Evolutionary conservation across 2,888 invertebrate genomes (phyloP), one percentile per base, ranked within the genome.

Genomic region (Drosophila anomelani): DNA sequence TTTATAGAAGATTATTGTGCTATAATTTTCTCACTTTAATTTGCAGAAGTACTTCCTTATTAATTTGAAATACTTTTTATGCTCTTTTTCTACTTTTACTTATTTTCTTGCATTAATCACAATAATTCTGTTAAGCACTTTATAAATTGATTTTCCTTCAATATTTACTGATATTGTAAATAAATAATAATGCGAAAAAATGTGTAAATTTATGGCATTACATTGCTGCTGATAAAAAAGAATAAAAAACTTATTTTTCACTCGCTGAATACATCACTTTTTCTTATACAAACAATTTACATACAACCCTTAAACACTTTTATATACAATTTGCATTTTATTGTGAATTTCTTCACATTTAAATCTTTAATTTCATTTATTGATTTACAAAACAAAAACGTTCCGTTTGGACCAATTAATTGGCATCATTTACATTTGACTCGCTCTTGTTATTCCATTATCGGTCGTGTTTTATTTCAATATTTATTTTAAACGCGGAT

Each of bases 341-440:
- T 26, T 32, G 20, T 34, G 5, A 23, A 29, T n/a, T 38, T 57
- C 39, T 20, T 20, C 15, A 54, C 26, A 46, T 55, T 44, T 6
- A 46, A 34, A 47, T 49, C 49, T 70, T 59, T 36, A 60, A 69
- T 69, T 66, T 57, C 4, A 51, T 59, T 56, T 59, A 76, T 49
- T 46, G 26, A 68, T 68, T 68, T 49, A 36, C n/a, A 55, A 58
- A 58, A 51, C 53, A 23, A 39, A 57, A 46, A 39, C 20, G 13
- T 20, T n/a, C 17, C 53, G 38, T 49, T 39, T 51, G 39, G 8
- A 53, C 32, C 23, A 43, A 59, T 71, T 69, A 75, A 74, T 67
- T 63, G 64, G 47, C 72, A 54, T 67, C 54, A 71, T 78, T 80
- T 68, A 55, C 56, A 69, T 71, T 76, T 73, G 32, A 20, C 38